Evolutionary conservation across 2,888 invertebrate species (phyloP).

Genomic region (Limenitis camilla): DNA sequence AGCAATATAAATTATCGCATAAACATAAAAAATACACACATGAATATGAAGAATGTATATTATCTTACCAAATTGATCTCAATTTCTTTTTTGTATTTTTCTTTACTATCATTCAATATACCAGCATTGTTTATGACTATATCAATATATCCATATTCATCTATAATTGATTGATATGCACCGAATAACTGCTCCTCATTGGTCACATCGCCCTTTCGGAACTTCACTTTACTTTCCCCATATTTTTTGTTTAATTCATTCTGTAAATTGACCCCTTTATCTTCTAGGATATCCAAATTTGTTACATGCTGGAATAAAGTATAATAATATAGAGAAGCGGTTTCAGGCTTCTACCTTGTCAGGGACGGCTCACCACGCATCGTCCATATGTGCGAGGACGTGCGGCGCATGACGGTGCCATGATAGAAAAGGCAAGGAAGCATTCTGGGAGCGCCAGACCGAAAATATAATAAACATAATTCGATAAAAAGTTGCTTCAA

Average conservation of each 20-base stretch:
- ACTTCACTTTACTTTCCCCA: slow-evolving; percentile 35
- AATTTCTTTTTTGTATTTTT: slow-evolving; percentile 37
- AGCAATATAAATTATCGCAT: no score
- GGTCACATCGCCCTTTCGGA: slow-evolving; percentile 44
- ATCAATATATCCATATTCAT: slow-evolving; percentile 37
- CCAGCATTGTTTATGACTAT: slow-evolving; percentile 46
- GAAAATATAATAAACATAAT: no score
- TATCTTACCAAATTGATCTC: slow-evolving; percentile 45
- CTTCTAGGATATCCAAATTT: slow-evolving; percentile 30
- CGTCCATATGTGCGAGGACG: no score
- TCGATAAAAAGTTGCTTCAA: no score
- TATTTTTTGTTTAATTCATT: slow-evolving; percentile 36
- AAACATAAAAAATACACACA: no score
- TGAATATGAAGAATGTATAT: no score
- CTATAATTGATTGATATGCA: slow-evolving; percentile 31
- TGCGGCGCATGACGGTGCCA: no score
- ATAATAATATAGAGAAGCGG: no score
- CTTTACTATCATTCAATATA: slow-evolving; percentile 39
- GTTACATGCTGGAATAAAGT: slow-evolving; percentile 39
- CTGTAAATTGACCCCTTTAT: slow-evolving; percentile 33
- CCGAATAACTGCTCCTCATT: slow-evolving; percentile 34
- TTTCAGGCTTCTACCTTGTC: no score
- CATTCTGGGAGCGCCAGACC: no score
- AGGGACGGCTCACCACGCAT: no score
- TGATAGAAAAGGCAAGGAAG: no score